These are phyloP conservation scores for Euphydryas editha DNA, from an alignment of 2,888 invertebrate species.

Conservation along the genomic window DNA sequence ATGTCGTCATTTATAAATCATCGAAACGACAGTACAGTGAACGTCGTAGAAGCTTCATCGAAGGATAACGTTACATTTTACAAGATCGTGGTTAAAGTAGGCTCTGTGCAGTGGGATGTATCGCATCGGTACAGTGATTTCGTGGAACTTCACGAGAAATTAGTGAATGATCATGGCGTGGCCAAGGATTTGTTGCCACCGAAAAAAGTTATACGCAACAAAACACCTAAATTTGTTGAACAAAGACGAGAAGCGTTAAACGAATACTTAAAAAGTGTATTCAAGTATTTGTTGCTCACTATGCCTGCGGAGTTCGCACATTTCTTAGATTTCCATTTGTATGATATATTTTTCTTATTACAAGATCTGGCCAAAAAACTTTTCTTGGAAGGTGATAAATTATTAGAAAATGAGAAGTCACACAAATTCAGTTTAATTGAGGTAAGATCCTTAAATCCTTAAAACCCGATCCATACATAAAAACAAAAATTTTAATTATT, in stretches of 20 bases:
- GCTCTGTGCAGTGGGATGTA: conserved; percentile 91
- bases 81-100: conserved; percentile 87
- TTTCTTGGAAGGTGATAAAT: conserved; percentile 88
- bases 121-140: conserved; percentile 96
- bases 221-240: conserved; percentile 91
- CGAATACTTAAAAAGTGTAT: conserved; percentile 31
- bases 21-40: conserved; percentile 86
- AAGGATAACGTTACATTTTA: conserved; percentile 89
- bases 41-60: conserved; percentile 86
- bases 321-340: conserved; percentile 94
- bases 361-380: conserved; percentile 92
- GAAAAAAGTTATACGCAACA: conserved; percentile 96
- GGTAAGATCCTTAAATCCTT: conserved; percentile 72
- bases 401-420: conserved; percentile 85
- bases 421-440: conserved; percentile 91
- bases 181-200: conserved; percentile 94
- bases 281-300: conserved; percentile 20
- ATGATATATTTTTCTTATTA: conserved; percentile 94
- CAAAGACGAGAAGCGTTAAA: conserved; percentile 43
- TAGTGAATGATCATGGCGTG: conserved; percentile 68
- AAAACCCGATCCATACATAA: too few species aligned
- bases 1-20: conserved; percentile 91
- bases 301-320: conserved; percentile 73
- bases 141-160: conserved; percentile 91
- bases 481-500: too few species aligned